Evolutionary conservation across 2,888 invertebrate genomes (phyloP).

Genomic region (Nephrotoma flavescens): DNA sequence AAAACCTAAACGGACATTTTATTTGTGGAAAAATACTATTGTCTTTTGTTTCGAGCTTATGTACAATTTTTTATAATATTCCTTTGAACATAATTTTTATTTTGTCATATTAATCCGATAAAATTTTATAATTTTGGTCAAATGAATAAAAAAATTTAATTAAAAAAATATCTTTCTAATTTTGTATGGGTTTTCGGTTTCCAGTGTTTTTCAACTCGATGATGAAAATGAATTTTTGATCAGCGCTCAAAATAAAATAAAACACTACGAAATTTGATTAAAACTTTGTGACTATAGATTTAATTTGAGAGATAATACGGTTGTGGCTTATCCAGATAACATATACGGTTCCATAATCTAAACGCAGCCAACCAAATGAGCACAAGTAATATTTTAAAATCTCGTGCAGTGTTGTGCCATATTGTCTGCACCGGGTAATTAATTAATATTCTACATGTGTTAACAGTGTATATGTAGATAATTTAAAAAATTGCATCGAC

Average conservation of each 20-base stretch:
- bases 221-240: background rate
- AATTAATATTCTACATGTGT: too few species aligned
- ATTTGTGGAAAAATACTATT: background rate
- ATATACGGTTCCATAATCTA: background rate
- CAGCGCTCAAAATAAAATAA: background rate
- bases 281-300: background rate
- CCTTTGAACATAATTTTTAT: background rate
- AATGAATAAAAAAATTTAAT: background rate
- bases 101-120: background rate
- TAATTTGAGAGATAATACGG: background rate
- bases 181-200: background rate
- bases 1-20: background rate
- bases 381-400: background rate
- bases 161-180: background rate
- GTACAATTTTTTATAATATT: background rate
- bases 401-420: background rate
- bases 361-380: too few species aligned
- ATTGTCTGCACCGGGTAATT: background rate
- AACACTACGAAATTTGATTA: background rate
- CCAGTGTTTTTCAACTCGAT: background rate
- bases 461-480: too few species aligned
- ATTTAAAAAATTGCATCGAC: too few species aligned
- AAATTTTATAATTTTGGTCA: background rate
- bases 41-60: background rate
- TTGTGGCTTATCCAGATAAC: background rate